Evolutionary conservation across 2,797 vertebrate genomes (phyloP).

Genomic region (Rhincodon typus): DNA sequence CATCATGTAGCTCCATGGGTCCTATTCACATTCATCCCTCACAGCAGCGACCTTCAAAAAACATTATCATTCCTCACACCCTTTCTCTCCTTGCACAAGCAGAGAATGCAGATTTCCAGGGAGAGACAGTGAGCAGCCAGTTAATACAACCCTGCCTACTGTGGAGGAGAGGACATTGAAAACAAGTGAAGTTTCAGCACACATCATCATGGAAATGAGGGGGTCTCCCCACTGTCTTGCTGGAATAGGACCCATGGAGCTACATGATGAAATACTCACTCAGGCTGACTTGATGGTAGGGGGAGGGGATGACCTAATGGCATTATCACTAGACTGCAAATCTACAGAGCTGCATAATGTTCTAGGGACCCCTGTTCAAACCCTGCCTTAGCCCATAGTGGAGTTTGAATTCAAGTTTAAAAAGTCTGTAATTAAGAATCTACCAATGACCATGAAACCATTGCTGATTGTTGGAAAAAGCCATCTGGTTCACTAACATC

Average conservation of each 20-base stretch:
- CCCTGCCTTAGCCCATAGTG: no score
- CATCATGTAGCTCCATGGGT: no score
- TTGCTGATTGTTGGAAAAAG: no score
- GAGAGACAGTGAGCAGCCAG: neutral
- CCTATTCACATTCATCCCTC: neutral
- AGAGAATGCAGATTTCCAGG: neutral
- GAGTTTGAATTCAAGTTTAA: no score
- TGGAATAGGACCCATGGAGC: neutral
- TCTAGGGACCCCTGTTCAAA: no score
- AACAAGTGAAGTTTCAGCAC: neutral
- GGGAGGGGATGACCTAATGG: no score
- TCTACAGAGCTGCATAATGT: no score
- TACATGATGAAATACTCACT: neutral
- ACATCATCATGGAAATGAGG: neutral
- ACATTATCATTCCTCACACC: neutral
- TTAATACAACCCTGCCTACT: neutral
- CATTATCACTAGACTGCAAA: no score
- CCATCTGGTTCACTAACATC: no score
- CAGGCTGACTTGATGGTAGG: neutral
- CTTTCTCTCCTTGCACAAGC: neutral
- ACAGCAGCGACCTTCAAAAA: neutral
- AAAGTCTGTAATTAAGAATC: no score
- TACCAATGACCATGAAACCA: no score
- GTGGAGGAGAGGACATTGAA: neutral
- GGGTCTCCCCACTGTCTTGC: neutral